Percentiles rank a stretch among this genome's conserved stretches.
Evolutionary conservation across 2,797 vertebrate species (phyloP).

Genomic region (Cottoperca gobio): DNA sequence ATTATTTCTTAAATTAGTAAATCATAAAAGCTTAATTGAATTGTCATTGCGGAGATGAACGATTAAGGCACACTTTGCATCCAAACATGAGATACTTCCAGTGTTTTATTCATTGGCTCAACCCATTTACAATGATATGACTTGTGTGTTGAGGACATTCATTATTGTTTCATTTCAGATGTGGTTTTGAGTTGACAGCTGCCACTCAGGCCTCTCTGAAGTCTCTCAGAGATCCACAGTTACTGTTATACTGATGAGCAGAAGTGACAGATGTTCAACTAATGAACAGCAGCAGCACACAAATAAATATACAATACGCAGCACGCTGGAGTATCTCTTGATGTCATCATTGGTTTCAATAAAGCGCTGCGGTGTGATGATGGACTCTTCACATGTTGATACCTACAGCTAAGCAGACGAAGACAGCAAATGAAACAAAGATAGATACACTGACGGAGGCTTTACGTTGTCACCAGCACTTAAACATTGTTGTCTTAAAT

Average conservation of each 20-base stretch:
- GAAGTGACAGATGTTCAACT: slow-evolving; percentile 52
- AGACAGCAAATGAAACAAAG: neutral
- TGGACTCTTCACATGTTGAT: neutral
- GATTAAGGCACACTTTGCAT: neutral
- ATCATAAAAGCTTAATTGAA: neutral
- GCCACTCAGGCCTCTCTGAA: slow-evolving; percentile 56
- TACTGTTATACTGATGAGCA: slow-evolving; percentile 41
- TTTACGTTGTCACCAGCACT: neutral
- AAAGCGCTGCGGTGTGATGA: slow-evolving; percentile 11
- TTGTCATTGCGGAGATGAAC: neutral
- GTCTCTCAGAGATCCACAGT: slow-evolving; percentile 20
- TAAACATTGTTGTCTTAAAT: neutral
- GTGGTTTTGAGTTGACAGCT: slow-evolving; percentile 30
- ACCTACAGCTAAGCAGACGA: neutral
- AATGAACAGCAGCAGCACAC: slow-evolving; percentile 40
- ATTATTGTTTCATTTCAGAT: slow-evolving; percentile 6
- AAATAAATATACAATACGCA: neutral
- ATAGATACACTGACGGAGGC: neutral
- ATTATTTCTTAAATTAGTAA: neutral
- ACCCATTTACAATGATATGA: neutral
- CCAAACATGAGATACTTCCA: neutral
- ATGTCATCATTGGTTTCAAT: slow-evolving; percentile 34
- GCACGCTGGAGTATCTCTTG: slow-evolving; percentile 1
- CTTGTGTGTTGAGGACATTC: neutral
- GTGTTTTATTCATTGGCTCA: slow-evolving; percentile 14